A percentile compares a stretch with the other conserved stretches of the same genome.
Conservation (phyloP, 2,888 invertebrate genomes). For the Dasypolia templi region DNA sequence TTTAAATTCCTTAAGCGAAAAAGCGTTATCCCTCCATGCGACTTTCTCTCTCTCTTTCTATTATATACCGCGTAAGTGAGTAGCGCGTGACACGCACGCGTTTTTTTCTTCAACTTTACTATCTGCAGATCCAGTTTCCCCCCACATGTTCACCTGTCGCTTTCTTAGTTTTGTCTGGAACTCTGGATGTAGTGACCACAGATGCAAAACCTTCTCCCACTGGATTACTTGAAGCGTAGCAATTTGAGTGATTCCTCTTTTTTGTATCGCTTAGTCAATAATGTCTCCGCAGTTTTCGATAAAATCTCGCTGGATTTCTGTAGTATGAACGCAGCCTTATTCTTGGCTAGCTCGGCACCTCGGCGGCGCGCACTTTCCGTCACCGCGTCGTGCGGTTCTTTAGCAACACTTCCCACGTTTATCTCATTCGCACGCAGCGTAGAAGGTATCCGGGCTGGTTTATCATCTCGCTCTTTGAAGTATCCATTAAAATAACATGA, state of each 20-base stretch:
- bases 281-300: background rate
- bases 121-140: background rate
- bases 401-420: background rate
- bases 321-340: background rate
- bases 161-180: background rate
- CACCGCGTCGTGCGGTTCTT: background rate
- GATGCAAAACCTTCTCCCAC: background rate
- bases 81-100: no score
- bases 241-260: background rate
- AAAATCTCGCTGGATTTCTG: no score
- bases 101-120: background rate
- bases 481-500: background rate
- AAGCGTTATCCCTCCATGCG: background rate
- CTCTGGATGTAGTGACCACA: background rate
- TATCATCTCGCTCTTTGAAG: slow-evolving; percentile 1
- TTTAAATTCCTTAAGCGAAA: background rate
- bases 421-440: slow-evolving; percentile 4
- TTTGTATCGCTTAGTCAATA: background rate
- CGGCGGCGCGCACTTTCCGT: background rate
- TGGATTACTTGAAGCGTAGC: background rate
- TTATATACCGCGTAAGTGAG: background rate
- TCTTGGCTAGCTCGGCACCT: background rate
- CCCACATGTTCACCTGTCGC: background rate
- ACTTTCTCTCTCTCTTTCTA: background rate
- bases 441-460: background rate